phyloP scores from a whole-genome alignment of 2,888 invertebrate genomes.

The Caradrina clavipalpis region DNA sequence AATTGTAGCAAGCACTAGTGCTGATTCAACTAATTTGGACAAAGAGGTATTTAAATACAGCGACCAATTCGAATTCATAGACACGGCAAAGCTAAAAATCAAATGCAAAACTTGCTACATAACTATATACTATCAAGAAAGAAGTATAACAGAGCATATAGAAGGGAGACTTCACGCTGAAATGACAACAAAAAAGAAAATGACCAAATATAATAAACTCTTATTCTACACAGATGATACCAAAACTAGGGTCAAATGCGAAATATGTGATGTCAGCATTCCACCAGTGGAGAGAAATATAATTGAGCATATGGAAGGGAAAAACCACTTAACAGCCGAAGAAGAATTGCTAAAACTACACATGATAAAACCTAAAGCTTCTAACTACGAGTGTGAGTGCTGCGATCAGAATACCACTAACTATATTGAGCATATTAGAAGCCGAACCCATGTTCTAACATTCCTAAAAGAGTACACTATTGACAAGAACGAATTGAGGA shows the following conservation, averaged over 20 bases:
- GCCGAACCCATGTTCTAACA: neutral
- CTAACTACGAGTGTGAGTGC: constrained; percentile 3
- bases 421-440: constrained; percentile 15
- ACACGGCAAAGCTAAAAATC: neutral
- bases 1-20: neutral
- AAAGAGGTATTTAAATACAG: neutral
- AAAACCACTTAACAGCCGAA: neutral
- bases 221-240: neutral
- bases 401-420: neutral
- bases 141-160: constrained; percentile 18
- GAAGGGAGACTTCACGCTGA: neutral
- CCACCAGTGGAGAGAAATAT: neutral
- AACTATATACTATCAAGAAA: neutral
- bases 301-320: constrained; percentile 19
- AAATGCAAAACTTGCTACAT: constrained; percentile 30
- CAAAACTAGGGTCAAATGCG: neutral
- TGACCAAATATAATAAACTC: neutral
- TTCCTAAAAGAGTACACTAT: neutral
- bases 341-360: neutral
- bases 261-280: neutral
- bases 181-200: neutral
- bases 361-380: rapidly evolving
- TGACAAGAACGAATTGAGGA: neutral
- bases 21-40: rapidly evolving
- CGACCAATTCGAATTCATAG: neutral